Evolutionary conservation across 2,113 vertebrate species (phyloP).

Genomic region (Balaenoptera acutorostrata): DNA sequence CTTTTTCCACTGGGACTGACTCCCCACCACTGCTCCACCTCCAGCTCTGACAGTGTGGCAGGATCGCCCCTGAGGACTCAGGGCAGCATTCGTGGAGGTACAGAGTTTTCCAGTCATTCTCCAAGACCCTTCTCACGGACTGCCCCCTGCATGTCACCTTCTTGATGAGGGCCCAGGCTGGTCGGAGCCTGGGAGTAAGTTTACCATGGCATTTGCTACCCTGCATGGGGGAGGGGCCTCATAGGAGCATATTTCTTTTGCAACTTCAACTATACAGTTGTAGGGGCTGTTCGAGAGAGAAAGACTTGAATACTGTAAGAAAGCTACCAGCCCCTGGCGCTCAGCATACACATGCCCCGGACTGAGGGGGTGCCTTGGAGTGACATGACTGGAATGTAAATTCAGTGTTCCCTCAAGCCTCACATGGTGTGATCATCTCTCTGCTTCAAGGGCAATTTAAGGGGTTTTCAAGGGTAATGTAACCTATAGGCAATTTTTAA

Average conservation of each 20-base stretch:
- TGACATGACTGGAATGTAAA: neutral
- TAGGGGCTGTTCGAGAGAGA: neutral
- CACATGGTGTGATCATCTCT: neutral
- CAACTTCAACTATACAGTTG: neutral
- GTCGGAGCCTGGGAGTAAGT: neutral
- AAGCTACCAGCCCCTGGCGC: neutral
- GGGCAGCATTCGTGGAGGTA: neutral
- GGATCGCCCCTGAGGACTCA: neutral
- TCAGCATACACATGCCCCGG: accelerated
- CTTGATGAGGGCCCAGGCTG: neutral
- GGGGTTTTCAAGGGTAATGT: neutral
- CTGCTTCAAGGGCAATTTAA: neutral
- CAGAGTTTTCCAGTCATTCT: neutral
- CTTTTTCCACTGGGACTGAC: neutral
- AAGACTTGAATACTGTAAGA: neutral
- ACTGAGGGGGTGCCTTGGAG: neutral
- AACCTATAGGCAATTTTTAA: neutral
- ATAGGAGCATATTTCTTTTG: neutral
- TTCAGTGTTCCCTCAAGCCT: neutral
- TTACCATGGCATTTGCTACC: neutral
- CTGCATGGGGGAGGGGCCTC: too few species aligned
- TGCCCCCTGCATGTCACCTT: neutral
- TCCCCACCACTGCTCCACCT: neutral
- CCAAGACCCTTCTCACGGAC: neutral
- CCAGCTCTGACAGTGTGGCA: neutral